Conservation (phyloP, 2,797 vertebrate species). For the Sebastes oblongus region DNA sequence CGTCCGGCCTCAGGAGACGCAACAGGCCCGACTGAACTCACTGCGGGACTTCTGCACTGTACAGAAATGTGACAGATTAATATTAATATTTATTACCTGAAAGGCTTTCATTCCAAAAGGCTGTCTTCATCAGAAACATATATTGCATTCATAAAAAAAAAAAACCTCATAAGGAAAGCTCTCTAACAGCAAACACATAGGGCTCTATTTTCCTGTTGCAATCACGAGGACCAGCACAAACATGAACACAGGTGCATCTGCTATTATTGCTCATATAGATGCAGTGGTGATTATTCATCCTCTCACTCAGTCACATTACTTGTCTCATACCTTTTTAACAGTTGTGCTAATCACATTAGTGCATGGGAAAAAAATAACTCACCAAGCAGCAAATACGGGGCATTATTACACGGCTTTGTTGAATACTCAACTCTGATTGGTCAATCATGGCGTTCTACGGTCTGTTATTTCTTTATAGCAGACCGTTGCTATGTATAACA, state of each 20-base stretch:
- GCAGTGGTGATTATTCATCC: neutral
- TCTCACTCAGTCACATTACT: neutral
- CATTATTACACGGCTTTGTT: too few species aligned
- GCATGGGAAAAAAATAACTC: too few species aligned
- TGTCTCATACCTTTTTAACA: neutral
- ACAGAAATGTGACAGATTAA: slow-evolving; percentile 22
- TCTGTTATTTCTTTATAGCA: too few species aligned
- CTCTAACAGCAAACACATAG: neutral
- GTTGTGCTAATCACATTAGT: neutral
- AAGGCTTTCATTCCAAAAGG: slow-evolving; percentile 37
- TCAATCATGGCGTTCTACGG: too few species aligned
- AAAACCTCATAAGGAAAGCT: neutral
- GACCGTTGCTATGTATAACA: too few species aligned
- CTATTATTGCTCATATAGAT: neutral
- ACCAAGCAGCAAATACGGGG: too few species aligned
- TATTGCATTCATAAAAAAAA: neutral
- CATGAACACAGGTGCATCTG: neutral
- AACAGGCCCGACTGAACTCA: slow-evolving; percentile 81
- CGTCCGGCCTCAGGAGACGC: slow-evolving; percentile 82
- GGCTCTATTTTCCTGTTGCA: slow-evolving; percentile 22
- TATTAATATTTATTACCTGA: slow-evolving; percentile 55
- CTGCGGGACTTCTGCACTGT: neutral
- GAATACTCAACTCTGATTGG: too few species aligned
- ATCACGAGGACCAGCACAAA: neutral
- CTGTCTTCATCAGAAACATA: neutral